Base-by-base conservation (phyloP, 2,888 invertebrate genomes). In the Agrotis ipsilon region DNA sequence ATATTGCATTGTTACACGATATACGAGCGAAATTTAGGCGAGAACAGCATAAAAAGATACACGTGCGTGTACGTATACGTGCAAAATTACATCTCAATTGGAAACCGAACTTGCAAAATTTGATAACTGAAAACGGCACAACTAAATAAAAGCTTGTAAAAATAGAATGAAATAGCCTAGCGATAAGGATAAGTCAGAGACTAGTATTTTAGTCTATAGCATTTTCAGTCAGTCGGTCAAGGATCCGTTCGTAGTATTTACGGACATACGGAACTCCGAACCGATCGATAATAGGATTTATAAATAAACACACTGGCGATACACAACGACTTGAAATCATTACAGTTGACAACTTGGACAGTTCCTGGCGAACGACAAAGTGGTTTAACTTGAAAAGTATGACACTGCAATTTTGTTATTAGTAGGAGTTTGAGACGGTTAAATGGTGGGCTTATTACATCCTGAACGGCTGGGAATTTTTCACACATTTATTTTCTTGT, bases 141-240 rank as follows among this genome's bases (percentile, higher is more conserved):
- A 11, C 9, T 39, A 11, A 39, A 39, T 11, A 39, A 39, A 39
- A 39, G 39, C 39, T 39, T 39, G 9, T 39, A 39, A 39, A 39
- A 57, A 52, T 76, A 45, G 24, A 67, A 39, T 14, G 1, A 39
- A 64, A 58, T 57, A 19, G 2, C 13, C 2, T 21, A 19, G 2
- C 54, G 19, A 70, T 82, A 45, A 54, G 14, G 14, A 63, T 65
- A 69, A 72, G 66, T 49, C 62, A 43, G 27, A 21, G 24, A 19
- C 3, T 62, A 65, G 52, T 82, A 72, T 84, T 82, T 78, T 51
- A 51, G 70, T 76, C 43, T 49, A 54, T 14, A 43, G 81, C 80
- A 78, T 82, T 84, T 87, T 83, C 79, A 86, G 63, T 86, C 78
- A 86, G 65, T 86, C 83, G 92, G 90, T 91, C 91, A 92, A 92